A percentile compares a stretch with the other conserved stretches of the same genome.
Evolutionary conservation across 1,140 invertebrate genomes (phyloP).

Genomic region (Lineus longissimus): DNA sequence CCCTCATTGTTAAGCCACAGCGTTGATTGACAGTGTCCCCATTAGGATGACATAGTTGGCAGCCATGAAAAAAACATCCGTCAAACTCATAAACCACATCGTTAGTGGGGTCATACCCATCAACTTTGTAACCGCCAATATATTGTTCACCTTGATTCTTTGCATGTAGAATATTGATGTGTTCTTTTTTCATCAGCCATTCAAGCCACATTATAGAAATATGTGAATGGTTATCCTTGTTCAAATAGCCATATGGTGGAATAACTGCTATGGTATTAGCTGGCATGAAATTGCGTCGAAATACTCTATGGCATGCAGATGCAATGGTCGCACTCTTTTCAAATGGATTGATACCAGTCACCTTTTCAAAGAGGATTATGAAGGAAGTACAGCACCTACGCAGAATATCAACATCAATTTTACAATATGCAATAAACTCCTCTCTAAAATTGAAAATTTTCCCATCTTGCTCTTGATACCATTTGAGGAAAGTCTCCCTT

Average conservation of each 20-base stretch:
- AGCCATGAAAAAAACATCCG: conserved; percentile 31
- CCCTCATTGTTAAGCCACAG: conserved; percentile 11
- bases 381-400: neutral
- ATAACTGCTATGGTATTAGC: neutral
- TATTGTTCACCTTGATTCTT: conserved; percentile 15
- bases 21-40: conserved; percentile 9
- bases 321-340: neutral
- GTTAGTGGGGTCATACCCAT: conserved; percentile 10
- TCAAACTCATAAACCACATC: conserved; percentile 24
- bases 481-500: conserved; percentile 14
- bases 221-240: neutral
- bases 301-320: neutral
- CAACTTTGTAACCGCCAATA: conserved; percentile 13
- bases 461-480: conserved; percentile 1
- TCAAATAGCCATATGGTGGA: neutral
- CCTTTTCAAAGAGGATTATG: too few species aligned
- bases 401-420: conserved; percentile 18
- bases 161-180: conserved; percentile 16
- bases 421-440: conserved; percentile 10
- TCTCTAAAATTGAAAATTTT: conserved; percentile 10
- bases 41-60: conserved; percentile 22
- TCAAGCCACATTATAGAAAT: neutral
- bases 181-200: conserved; percentile 1
- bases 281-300: neutral
- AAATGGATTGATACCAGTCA: conserved; percentile 1